Base-by-base conservation (phyloP, 2,797 vertebrate species). In the Thripadectes ignobilis region DNA sequence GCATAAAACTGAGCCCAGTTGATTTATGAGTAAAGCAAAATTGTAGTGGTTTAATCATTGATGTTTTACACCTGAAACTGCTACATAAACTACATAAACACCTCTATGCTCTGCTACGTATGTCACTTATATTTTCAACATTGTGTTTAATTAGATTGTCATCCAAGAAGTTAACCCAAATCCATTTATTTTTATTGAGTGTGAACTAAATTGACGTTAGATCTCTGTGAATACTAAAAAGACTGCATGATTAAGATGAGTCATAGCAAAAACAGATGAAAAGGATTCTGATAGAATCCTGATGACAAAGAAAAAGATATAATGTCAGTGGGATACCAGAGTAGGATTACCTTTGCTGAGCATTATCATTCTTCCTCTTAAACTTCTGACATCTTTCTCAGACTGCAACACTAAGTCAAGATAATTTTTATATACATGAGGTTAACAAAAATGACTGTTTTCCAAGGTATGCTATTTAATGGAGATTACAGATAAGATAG, bases 1-100 rank as follows among this genome's bases (percentile, higher is more conserved):
- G 75, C 59, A 66, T 89, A 89, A 73, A 95, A 92, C 71, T 7
- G 5, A 97, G 54, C 23, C 55, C 13, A 34, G 73, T 85, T 90
- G 69, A 58, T 96, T 90, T 92, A 48, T 90, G 93, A 97, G 81
- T 94, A 96, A 96, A 95, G 93, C 97, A 97, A 96, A 62, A 85
- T 85, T 36, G 34, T 59, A 96, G 84, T 68, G 49, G 68, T 94
- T 97, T 95, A 97, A 96, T 97, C 78, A 91, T 74, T 89, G 66
- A 95, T 96, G 78, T 79, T 97, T 91, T 94, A 96, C 90, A 96
- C 92, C 87, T 97, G 95, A 84, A 95, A 92, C 80, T 83, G 72
- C 69, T 90, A 78, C 39, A 78, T 93, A 97, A 95, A 96, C 68
- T 93, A 48, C 32, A 68, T 84, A 86, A 97, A 95, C 81, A 97